Evolutionary conservation across 37 sponge, comb jelly and placozoan species (phyloP).

Genomic region (Lycopodina hypogea): DNA sequence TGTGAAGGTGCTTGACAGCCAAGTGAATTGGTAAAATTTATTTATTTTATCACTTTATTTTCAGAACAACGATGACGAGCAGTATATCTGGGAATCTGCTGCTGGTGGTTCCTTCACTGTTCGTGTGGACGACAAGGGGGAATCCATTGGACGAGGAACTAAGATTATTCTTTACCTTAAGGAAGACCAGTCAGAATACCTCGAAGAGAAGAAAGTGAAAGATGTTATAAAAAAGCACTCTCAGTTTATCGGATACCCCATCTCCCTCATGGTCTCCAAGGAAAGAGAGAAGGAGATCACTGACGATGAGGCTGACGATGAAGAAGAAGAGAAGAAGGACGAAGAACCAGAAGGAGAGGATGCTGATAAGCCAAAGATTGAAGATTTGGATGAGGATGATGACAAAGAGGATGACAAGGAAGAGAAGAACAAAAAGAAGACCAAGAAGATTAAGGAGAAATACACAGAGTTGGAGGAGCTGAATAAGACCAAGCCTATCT

Average conservation of each 20-base stretch:
- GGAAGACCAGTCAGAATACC: slow-evolving; percentile 94
- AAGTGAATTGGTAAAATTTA: neutral
- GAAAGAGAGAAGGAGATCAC: slow-evolving; percentile 94
- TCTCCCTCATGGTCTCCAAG: slow-evolving; percentile 90
- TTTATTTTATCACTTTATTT: slow-evolving; percentile 4
- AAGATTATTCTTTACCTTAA: slow-evolving; percentile 82
- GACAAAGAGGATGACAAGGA: slow-evolving; percentile 60
- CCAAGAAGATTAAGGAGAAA: slow-evolving; percentile 91
- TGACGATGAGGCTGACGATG: slow-evolving; percentile 94
- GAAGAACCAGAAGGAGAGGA: slow-evolving; percentile 35
- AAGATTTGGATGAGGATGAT: slow-evolving; percentile 61
- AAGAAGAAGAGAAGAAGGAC: slow-evolving; percentile 63
- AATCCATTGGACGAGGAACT: slow-evolving; percentile 87
- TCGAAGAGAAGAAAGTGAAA: slow-evolving; percentile 92
- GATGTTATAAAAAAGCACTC: slow-evolving; percentile 98
- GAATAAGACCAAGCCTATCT: slow-evolving; percentile 98
- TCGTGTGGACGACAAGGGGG: slow-evolving; percentile 63
- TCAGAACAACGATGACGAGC: slow-evolving; percentile 97
- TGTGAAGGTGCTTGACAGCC: neutral
- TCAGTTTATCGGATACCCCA: slow-evolving; percentile 99
- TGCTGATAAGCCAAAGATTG: slow-evolving; percentile 58
- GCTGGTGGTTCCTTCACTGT: slow-evolving; percentile 99
- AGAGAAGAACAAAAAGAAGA: slow-evolving; percentile 79
- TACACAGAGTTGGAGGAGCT: slow-evolving; percentile 96
- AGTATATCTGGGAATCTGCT: slow-evolving; percentile 94